Conservation (phyloP, 2,797 vertebrate species). For the Cossypha polioptera region DNA sequence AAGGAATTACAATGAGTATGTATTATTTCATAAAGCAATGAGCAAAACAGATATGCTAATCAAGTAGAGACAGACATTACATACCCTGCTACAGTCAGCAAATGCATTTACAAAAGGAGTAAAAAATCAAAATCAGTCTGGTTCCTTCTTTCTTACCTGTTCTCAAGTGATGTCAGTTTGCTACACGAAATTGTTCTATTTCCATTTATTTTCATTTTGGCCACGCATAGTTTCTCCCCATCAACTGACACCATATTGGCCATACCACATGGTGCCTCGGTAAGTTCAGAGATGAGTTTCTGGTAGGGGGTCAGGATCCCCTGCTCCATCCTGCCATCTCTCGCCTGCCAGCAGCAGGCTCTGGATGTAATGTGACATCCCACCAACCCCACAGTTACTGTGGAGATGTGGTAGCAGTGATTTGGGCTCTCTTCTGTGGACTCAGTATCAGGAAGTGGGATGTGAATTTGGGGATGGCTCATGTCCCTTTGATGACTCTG, state of each 20-base stretch:
- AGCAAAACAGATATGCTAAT: background rate
- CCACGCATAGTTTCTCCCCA: background rate
- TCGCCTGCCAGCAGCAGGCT: background rate
- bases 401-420: accelerated
- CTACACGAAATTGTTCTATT: background rate
- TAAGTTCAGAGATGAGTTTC: background rate
- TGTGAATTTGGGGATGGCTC: background rate
- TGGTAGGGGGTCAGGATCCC: background rate
- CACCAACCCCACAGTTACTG: background rate
- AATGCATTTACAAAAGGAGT: background rate
- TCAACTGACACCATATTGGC: background rate
- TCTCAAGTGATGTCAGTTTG: background rate
- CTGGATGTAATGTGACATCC: background rate
- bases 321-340: background rate
- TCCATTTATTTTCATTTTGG: background rate
- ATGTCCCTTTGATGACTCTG: background rate
- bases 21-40: background rate
- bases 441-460: background rate
- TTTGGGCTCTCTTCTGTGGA: background rate
- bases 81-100: background rate
- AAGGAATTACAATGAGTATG: background rate
- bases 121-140: background rate
- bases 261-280: too few species aligned
- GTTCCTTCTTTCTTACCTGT: background rate
- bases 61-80: background rate